phyloP scores from a whole-genome alignment of 2,797 vertebrate genomes.

The Pempheris klunzingeri region DNA sequence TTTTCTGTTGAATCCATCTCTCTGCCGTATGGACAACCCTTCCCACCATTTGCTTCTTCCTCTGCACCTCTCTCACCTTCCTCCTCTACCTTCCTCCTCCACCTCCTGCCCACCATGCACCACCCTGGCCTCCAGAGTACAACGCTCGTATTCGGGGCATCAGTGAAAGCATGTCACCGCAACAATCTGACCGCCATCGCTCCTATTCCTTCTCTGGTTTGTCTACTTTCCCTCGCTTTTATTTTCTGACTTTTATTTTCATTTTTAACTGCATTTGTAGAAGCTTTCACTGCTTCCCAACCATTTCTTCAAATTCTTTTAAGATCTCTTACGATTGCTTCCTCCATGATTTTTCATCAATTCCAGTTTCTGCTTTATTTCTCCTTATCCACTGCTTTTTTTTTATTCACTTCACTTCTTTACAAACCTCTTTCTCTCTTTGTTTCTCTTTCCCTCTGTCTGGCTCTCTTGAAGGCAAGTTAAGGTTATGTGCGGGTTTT shows the following conservation, averaged over 20 bases:
- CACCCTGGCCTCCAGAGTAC: conserved; percentile 86
- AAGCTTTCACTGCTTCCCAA: conserved; percentile 27
- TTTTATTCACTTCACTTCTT: not conserved
- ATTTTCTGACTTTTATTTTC: conserved; percentile 48
- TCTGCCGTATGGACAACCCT: conserved; percentile 67
- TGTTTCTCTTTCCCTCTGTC: conserved; percentile 5
- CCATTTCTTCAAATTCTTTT: conserved; percentile 3
- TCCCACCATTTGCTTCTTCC: conserved; percentile 64
- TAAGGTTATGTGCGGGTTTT: not conserved
- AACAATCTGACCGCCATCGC: conserved; percentile 89
- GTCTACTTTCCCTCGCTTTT: conserved; percentile 81
- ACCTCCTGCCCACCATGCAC: conserved; percentile 62
- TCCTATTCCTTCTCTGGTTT: conserved; percentile 95
- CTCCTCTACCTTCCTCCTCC: conserved; percentile 71
- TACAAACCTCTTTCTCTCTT: not conserved
- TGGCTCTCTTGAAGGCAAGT: not conserved
- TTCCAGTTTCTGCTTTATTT: conserved; percentile 13
- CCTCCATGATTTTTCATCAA: conserved; percentile 17
- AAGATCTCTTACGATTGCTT: conserved; percentile 17
- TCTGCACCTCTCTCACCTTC: conserved; percentile 70
- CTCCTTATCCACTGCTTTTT: conserved; percentile 10
- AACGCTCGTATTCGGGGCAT: conserved; percentile 89
- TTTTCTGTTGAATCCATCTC: conserved; percentile 61
- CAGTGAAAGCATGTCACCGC: conserved; percentile 83
- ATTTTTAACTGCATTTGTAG: conserved; percentile 30